These are phyloP conservation scores for Megamerina dolium DNA, from an alignment of 2,888 invertebrate genomes.

Conservation along the genomic window DNA sequence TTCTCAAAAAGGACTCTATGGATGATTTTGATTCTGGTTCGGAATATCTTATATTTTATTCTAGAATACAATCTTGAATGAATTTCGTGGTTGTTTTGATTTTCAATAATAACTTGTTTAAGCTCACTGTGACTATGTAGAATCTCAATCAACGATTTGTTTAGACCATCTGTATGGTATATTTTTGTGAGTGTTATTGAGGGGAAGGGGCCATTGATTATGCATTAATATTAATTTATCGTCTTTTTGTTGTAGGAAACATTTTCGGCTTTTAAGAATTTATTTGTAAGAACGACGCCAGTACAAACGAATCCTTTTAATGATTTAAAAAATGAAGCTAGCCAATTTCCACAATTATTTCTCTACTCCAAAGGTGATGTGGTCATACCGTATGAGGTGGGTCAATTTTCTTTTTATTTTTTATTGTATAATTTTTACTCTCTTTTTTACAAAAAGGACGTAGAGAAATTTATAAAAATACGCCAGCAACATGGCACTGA, in stretches of 20 bases:
- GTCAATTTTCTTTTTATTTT: conserved; percentile 16
- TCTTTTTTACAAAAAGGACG: conserved; percentile 49
- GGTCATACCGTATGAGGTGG: conserved; percentile 58
- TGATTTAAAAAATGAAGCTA: conserved; percentile 55
- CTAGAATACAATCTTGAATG: too few relatives aligned
- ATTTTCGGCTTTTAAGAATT: conserved; percentile 44
- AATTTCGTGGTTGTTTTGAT: too few relatives aligned
- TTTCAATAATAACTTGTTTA: too few relatives aligned
- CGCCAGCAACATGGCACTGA: conserved; percentile 57
- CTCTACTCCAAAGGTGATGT: conserved; percentile 67
- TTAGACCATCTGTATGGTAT: too few relatives aligned
- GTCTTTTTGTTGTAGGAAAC: conserved; percentile 47
- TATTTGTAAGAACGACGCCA: conserved; percentile 45
- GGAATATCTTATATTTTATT: too few relatives aligned
- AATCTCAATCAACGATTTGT: too few relatives aligned
- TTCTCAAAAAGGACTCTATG: too few relatives aligned
- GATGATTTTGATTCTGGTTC: too few relatives aligned
- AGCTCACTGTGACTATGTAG: too few relatives aligned
- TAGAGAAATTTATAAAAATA: conserved; percentile 60
- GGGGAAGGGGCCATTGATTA: too few relatives aligned
- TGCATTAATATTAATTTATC: too few relatives aligned
- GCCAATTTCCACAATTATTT: conserved; percentile 64
- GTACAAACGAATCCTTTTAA: conserved; percentile 56
- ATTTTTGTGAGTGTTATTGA: too few relatives aligned
- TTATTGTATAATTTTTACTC: not conserved